Percentiles rank a stretch among this genome's conserved stretches.
Evolutionary conservation across 2,113 vertebrate genomes (phyloP).

Genomic region (Pseudorhombus dupliciocellatus): DNA sequence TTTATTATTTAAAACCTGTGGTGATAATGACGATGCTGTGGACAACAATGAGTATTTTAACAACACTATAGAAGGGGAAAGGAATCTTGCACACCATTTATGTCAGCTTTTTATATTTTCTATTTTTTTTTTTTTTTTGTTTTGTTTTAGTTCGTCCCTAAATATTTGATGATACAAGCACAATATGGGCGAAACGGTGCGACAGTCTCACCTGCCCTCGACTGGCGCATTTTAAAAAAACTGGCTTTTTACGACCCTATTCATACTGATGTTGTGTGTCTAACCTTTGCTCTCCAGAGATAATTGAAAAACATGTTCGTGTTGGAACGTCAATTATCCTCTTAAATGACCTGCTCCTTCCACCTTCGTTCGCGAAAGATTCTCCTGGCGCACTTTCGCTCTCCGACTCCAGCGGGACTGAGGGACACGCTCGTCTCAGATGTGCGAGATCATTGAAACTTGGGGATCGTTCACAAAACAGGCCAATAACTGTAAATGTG

Average conservation of each 20-base stretch:
- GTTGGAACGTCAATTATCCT: conserved; percentile 68
- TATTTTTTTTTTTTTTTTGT: conserved; percentile 65
- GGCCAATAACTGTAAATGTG: conserved; percentile 69
- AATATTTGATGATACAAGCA: conserved; percentile 73
- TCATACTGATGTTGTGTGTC: conserved; percentile 64
- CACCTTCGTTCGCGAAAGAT: neutral
- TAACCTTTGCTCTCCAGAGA: conserved; percentile 76
- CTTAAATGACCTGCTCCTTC: conserved; percentile 36
- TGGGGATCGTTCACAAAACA: conserved; percentile 70
- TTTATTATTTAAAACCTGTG: conserved; percentile 82
- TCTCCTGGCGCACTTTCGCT: conserved; percentile 10
- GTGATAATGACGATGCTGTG: conserved; percentile 72
- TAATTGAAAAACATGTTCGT: conserved; percentile 72
- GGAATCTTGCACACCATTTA: conserved; percentile 88
- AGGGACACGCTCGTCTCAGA: conserved; percentile 34
- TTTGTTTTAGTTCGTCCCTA: conserved; percentile 58
- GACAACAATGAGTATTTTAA: conserved; percentile 84
- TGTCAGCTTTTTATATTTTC: conserved; percentile 92
- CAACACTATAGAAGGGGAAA: conserved; percentile 79
- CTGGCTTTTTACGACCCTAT: conserved; percentile 53
- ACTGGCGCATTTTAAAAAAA: conserved; percentile 68
- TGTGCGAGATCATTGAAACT: conserved; percentile 45
- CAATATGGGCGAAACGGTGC: conserved; percentile 76
- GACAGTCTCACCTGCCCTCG: conserved; percentile 82
- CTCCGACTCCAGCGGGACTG: conserved; percentile 55